phyloP scores from a whole-genome alignment of 2,113 vertebrate species.

The Trematocara unimaculatum region DNA sequence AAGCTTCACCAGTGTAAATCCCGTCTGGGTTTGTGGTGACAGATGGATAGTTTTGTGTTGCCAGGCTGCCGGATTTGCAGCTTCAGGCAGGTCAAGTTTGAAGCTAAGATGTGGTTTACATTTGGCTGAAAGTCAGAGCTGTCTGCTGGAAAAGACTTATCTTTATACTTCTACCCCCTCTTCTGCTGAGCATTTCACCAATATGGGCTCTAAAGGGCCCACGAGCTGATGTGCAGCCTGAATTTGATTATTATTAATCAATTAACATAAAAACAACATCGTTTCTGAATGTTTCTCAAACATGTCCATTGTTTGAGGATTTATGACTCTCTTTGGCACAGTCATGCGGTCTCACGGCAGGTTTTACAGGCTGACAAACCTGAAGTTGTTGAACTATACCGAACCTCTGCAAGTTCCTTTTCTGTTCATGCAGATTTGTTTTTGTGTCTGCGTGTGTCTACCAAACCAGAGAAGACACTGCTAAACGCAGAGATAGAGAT shows the following conservation, averaged over 20 bases:
- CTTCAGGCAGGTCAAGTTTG: background rate
- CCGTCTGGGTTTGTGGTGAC: background rate
- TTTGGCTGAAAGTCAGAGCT: background rate
- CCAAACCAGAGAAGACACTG: background rate
- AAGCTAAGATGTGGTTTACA: background rate
- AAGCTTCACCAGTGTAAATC: background rate
- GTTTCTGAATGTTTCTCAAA: background rate
- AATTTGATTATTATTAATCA: background rate
- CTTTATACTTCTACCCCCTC: background rate
- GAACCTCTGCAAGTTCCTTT: background rate
- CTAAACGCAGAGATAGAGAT: background rate
- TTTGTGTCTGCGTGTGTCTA: background rate
- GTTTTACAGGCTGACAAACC: background rate
- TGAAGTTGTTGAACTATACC: background rate
- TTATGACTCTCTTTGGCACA: background rate
- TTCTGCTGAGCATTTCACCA: background rate
- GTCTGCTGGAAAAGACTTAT: background rate
- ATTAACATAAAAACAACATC: background rate
- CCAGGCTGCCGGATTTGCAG: background rate
- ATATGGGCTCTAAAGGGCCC: background rate
- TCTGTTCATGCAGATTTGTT: background rate
- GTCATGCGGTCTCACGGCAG: background rate
- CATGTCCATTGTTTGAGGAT: background rate
- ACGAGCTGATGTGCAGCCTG: background rate
- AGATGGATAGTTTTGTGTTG: constrained; percentile 40